phyloP scores from a whole-genome alignment of 2,888 invertebrate species.

The Piscicola geometra region DNA sequence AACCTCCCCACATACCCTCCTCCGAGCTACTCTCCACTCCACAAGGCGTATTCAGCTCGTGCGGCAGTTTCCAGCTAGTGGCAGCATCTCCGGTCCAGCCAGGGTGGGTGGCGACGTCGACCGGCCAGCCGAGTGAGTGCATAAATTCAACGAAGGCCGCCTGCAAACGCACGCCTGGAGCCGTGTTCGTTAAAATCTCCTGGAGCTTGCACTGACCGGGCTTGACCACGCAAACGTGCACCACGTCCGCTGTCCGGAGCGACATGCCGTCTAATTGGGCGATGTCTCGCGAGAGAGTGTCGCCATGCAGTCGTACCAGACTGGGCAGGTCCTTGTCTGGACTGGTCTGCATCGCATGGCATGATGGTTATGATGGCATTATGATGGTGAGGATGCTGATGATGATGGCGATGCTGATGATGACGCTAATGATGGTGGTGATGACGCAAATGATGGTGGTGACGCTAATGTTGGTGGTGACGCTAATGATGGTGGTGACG shows the following conservation, averaged over 20 bases:
- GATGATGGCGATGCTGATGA: constrained; percentile 45
- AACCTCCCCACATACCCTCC: no score
- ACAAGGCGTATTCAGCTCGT: constrained; percentile 48
- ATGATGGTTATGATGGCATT: background rate
- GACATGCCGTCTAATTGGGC: constrained; percentile 79
- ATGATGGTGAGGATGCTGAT: background rate
- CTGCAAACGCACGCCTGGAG: constrained; percentile 55
- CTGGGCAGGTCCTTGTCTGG: background rate
- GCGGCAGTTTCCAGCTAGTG: constrained; percentile 71
- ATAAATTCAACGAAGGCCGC: constrained; percentile 63
- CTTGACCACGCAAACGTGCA: constrained; percentile 87
- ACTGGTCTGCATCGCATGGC: no score
- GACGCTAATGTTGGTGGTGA: background rate
- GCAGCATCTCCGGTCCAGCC: constrained; percentile 89
- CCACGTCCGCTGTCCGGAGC: constrained; percentile 80
- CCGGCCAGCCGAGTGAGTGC: constrained; percentile 79
- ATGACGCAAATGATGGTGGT: constrained; percentile 52
- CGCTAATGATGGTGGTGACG: constrained; percentile 3
- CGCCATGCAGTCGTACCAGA: background rate
- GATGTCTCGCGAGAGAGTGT: constrained; percentile 70
- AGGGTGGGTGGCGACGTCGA: constrained; percentile 76
- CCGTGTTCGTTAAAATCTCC: constrained; percentile 77
- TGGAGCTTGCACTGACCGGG: constrained; percentile 72
- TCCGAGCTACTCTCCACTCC: background rate
- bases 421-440: constrained; percentile 70